Conservation (phyloP, 2,113 vertebrate species). For the Osmerus eperlanus region DNA sequence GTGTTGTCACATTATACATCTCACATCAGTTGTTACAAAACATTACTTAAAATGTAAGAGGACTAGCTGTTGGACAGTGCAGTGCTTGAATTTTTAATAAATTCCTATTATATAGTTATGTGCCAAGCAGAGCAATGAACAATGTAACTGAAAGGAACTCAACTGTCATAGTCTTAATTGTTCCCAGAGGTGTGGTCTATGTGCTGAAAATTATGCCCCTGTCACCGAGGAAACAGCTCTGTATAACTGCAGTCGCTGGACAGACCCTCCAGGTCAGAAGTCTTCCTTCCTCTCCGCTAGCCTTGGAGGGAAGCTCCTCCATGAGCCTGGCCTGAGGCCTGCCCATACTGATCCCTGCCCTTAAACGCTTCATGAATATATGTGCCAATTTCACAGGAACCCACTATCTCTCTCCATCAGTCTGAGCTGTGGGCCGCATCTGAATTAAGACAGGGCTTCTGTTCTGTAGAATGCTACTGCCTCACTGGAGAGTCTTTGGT, state of each 20-base stretch:
- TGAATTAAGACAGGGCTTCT: not conserved
- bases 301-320: conserved; percentile 1
- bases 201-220: not conserved
- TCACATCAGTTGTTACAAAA: not conserved
- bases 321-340: conserved; percentile 10
- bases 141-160: not conserved
- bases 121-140: not conserved
- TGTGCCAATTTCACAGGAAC: not conserved
- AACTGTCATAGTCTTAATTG: not conserved
- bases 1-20: too few species aligned
- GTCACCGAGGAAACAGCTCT: not conserved
- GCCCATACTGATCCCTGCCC: conserved; percentile 1
- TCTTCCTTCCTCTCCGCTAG: conserved; percentile 2
- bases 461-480: not conserved
- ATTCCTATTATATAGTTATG: not conserved
- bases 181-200: not conserved
- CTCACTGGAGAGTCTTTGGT: too few species aligned
- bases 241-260: not conserved
- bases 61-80: not conserved
- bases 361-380: not conserved
- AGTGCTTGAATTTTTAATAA: not conserved
- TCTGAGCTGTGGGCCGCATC: not conserved
- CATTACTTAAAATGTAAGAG: not conserved
- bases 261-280: conserved; percentile 4
- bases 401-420: not conserved